phyloP scores from a whole-genome alignment of 2,113 vertebrate species.

The Pantherophis guttatus region DNA sequence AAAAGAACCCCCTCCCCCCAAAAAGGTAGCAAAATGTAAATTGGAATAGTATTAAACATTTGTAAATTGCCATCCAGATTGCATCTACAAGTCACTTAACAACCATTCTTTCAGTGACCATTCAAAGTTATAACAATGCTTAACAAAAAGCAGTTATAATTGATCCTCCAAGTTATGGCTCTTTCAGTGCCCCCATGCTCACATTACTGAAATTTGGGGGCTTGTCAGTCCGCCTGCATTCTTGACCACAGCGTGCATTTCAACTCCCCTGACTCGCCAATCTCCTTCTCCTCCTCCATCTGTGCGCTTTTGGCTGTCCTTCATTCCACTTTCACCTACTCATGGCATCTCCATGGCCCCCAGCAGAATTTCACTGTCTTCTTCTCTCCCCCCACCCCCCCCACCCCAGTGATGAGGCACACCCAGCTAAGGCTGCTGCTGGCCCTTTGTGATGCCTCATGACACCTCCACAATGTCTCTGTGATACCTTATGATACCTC shows the following conservation, averaged over 20 bases:
- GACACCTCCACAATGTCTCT: neutral
- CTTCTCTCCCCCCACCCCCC: rapidly evolving
- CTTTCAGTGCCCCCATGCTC: neutral
- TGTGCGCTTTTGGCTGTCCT: neutral
- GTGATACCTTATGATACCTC: neutral
- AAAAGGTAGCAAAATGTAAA: neutral
- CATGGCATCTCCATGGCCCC: neutral
- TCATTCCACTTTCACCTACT: neutral
- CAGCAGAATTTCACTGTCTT: neutral
- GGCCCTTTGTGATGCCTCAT: neutral
- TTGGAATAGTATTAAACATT: neutral
- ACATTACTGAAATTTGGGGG: neutral
- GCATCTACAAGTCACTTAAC: neutral
- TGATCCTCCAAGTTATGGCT: neutral
- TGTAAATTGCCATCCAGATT: neutral
- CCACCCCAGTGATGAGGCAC: neutral
- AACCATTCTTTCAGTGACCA: neutral
- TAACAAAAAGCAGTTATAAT: neutral
- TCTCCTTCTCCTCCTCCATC: neutral
- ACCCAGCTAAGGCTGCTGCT: neutral
- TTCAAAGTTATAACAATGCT: neutral
- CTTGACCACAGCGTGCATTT: neutral
- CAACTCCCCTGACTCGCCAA: neutral
- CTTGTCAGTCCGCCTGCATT: neutral
- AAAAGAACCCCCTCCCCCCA: neutral